phyloP scores from a whole-genome alignment of 2,113 vertebrate genomes.

The Noturus placidus region DNA sequence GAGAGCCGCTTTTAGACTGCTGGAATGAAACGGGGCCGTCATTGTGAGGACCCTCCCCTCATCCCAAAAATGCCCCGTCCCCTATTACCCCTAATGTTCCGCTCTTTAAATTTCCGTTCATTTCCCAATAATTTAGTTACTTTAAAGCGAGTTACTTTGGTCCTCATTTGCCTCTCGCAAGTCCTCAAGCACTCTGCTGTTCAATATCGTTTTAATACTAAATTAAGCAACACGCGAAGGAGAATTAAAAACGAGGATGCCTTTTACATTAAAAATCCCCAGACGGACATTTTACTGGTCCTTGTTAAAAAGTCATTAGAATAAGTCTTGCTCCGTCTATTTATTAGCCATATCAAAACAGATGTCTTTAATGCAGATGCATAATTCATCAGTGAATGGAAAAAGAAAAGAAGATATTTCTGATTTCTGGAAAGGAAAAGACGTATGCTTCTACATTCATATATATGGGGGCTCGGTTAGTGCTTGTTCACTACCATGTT shows the following conservation, averaged over 20 bases:
- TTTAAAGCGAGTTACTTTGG: conserved; percentile 61
- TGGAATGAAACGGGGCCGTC: conserved; percentile 47
- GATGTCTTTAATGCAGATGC: conserved; percentile 72
- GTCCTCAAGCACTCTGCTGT: conserved; percentile 65
- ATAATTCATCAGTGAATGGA: conserved; percentile 66
- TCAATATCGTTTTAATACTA: conserved; percentile 73
- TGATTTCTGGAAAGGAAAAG: conserved; percentile 54
- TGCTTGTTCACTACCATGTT: conserved; percentile 75
- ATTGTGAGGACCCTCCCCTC: conserved; percentile 49
- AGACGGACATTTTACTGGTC: conserved; percentile 58
- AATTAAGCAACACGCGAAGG: conserved; percentile 69
- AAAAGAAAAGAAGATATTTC: conserved; percentile 55
- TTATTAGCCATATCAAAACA: conserved; percentile 74
- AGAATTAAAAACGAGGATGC: conserved; percentile 59
- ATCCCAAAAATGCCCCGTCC: conserved; percentile 52
- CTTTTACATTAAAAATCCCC: conserved; percentile 70
- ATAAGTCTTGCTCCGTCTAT: conserved; percentile 66
- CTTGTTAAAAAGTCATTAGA: conserved; percentile 74
- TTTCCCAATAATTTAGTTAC: conserved; percentile 68
- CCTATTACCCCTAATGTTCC: conserved; percentile 65
- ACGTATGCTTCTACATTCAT: conserved; percentile 68
- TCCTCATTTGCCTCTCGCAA: conserved; percentile 57
- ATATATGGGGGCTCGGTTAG: conserved; percentile 76
- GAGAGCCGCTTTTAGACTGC: conserved; percentile 9
- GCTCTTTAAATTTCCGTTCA: conserved; percentile 66